Evolutionary conservation across 2,888 invertebrate genomes (phyloP).

Genomic region (Eupithecia subumbrata): DNA sequence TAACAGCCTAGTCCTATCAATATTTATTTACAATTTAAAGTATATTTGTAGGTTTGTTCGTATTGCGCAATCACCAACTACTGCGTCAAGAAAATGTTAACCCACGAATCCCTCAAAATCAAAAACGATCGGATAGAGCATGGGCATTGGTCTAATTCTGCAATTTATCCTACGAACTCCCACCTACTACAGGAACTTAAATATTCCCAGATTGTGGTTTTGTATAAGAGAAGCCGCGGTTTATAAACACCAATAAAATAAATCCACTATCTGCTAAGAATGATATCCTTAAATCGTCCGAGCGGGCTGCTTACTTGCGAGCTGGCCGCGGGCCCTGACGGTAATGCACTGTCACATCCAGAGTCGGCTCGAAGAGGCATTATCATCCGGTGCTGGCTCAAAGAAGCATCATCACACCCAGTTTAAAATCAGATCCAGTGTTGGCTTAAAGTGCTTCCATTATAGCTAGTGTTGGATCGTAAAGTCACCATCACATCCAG

Average conservation of each 20-base stretch:
- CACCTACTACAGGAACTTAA: not conserved
- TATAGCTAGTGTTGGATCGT: too few relatives aligned
- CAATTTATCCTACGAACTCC: not conserved
- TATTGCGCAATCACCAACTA: not conserved
- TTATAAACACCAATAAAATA: not conserved
- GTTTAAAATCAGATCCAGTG: not conserved
- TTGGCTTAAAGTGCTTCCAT: not conserved
- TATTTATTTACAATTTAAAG: not conserved
- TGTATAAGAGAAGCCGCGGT: not conserved
- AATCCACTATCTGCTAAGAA: not conserved
- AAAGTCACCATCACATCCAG: not conserved
- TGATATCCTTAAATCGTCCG: not conserved
- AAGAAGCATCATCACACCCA: not conserved
- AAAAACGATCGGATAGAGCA: not conserved
- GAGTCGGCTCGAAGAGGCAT: not conserved
- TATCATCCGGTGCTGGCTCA: not conserved
- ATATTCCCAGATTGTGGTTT: not conserved
- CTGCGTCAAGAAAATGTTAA: not conserved
- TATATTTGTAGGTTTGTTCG: not conserved
- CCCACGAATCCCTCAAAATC: not conserved
- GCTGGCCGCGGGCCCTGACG: not conserved
- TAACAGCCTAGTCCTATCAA: too few relatives aligned
- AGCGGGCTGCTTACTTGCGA: not conserved
- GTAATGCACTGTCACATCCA: not conserved
- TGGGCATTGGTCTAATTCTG: too few relatives aligned